phyloP scores from a whole-genome alignment of 2,797 vertebrate genomes.

The Cynopterus sphinx region DNA sequence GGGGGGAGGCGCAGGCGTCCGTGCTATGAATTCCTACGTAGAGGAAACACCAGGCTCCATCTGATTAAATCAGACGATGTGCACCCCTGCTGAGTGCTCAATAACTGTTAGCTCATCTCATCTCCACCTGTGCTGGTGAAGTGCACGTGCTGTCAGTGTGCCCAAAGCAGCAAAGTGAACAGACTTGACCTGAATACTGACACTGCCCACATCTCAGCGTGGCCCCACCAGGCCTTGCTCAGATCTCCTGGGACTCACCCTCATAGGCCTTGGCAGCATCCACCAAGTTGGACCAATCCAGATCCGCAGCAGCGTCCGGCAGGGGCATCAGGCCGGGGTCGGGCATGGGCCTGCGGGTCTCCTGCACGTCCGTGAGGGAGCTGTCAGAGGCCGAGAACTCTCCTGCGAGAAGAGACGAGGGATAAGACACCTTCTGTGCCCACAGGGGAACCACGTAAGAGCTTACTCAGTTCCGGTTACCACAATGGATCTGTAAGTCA shows the following conservation, averaged over 20 bases:
- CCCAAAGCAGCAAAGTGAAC: background rate
- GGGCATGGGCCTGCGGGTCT: slow-evolving; percentile 89
- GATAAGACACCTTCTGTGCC: background rate
- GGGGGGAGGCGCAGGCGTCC: background rate
- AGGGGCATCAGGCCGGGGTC: slow-evolving; percentile 96
- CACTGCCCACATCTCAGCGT: rapidly evolving
- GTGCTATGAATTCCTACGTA: background rate
- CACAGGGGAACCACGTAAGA: background rate
- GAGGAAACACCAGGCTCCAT: background rate
- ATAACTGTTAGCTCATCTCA: background rate
- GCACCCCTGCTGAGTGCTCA: background rate
- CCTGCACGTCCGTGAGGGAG: slow-evolving; percentile 92
- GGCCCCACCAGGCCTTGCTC: background rate
- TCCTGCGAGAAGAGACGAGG: slow-evolving; percentile 83
- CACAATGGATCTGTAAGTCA: background rate
- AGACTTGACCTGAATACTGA: background rate
- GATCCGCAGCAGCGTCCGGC: slow-evolving; percentile 92
- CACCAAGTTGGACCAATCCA: slow-evolving; percentile 98
- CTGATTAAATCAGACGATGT: too few relatives aligned
- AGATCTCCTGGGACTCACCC: slow-evolving; percentile 86
- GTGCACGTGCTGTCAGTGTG: background rate
- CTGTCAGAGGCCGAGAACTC: slow-evolving; percentile 94
- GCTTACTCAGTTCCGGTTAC: background rate
- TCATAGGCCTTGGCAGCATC: slow-evolving; percentile 98
- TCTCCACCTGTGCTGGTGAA: background rate